Percentiles rank a stretch among this genome's conserved stretches.
Evolutionary conservation across 2,113 vertebrate genomes (phyloP).

Genomic region (Psittacus erithacus): DNA sequence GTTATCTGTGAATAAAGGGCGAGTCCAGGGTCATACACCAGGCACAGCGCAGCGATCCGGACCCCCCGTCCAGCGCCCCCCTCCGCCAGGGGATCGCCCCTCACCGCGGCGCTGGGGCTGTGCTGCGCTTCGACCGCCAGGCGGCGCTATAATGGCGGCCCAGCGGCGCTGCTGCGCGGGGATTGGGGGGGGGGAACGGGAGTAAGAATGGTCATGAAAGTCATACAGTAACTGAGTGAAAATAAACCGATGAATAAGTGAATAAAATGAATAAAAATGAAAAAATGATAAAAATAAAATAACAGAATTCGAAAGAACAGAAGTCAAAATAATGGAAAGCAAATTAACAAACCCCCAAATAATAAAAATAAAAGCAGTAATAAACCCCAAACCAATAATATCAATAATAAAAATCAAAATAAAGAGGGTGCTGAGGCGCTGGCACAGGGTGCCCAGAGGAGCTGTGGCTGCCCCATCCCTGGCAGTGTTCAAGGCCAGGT

Average conservation of each 20-base stretch:
- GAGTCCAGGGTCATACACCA: not conserved
- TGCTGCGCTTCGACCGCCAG: too few species aligned
- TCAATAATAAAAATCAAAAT: not conserved
- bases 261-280: too few species aligned
- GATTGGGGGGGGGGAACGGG: too few species aligned
- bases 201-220: not conserved
- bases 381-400: not conserved
- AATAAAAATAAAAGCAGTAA: not conserved
- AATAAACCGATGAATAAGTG: not conserved
- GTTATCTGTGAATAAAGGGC: slow-evolving; percentile 89
- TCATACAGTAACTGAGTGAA: too few species aligned
- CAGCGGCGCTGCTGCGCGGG: too few species aligned
- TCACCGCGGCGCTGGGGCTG: too few species aligned
- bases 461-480: not conserved
- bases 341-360: not conserved
- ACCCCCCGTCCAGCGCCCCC: too few species aligned
- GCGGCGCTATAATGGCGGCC: too few species aligned
- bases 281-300: too few species aligned
- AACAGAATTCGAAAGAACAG: not conserved
- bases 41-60: not conserved
- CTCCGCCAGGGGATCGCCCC: too few species aligned
- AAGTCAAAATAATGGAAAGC: not conserved
- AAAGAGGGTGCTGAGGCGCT: not conserved
- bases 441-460: too few species aligned
- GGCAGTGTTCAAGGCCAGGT: too few species aligned